phyloP scores from a whole-genome alignment of 2,797 vertebrate species.

The Cirrhinus molitorella region DNA sequence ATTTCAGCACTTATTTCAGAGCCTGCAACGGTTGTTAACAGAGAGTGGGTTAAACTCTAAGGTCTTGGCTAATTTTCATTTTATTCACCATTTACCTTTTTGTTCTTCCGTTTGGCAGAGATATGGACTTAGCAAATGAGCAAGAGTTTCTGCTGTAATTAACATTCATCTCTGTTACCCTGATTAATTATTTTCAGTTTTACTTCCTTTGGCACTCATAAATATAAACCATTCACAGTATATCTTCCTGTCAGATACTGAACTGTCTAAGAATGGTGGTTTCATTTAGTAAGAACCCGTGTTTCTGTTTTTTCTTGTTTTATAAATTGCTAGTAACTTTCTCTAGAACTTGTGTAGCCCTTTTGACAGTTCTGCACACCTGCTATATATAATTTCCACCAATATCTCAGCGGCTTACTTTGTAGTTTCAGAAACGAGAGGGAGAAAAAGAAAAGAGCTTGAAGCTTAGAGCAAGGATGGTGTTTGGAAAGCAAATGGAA shows the following conservation, averaged over 20 bases:
- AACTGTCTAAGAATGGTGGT: conserved; percentile 57
- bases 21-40: background rate
- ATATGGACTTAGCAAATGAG: conserved; percentile 46
- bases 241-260: conserved; percentile 57
- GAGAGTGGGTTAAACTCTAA: conserved; percentile 42
- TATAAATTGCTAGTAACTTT: conserved; percentile 5
- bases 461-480: background rate
- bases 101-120: conserved; percentile 42
- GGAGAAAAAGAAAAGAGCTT: background rate
- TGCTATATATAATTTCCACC: background rate
- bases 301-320: background rate
- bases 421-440: conserved; percentile 5
- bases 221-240: conserved; percentile 65
- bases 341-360: conserved; percentile 12
- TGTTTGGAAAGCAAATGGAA: conserved; percentile 43
- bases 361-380: background rate
- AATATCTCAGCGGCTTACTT: background rate
- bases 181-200: conserved; percentile 69
- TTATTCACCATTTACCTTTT: conserved; percentile 61
- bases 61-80: conserved; percentile 60
- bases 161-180: conserved; percentile 62
- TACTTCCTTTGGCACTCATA: conserved; percentile 62
- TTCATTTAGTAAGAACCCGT: conserved; percentile 50
- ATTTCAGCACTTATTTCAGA: background rate
- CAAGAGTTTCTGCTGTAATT: conserved; percentile 63